Evolutionary conservation across 2,113 vertebrate genomes (phyloP), one percentile per base, ranked within the genome.

Genomic region (Anoplopoma fimbria): DNA sequence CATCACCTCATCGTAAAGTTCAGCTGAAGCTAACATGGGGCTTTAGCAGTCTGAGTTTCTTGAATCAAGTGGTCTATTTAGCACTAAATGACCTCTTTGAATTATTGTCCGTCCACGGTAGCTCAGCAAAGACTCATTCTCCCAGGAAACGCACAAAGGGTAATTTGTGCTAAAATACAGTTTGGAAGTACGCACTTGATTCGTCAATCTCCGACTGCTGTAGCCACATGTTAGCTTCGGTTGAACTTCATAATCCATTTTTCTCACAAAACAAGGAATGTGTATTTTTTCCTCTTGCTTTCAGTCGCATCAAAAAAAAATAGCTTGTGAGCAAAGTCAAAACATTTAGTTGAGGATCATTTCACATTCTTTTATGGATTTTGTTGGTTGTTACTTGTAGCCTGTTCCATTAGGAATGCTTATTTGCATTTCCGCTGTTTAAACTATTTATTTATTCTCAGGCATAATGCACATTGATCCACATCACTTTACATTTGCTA

Each of bases 81-180:
- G 25, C 62, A 38, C 10, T 65, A 60, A 19, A 21, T 15, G 14
- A 25, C 3, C 5, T 47, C 33, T 58, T 58, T 62, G 15, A 71
- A 15, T 36, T 33, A 15, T 53, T 42, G 8, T 68, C 27, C 17
- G 36, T 53, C 12, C 34, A 53, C 58, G 13, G 13, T 23, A 58
- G 67, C 53, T 33, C 2, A 7, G 6, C 1, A n/a, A 33, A 23
- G 25, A 65, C 62, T n/a, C 17, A 17, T 27, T 40, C 2, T 83
- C 3, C 70, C 12, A 29, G 77, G 47, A 84, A 72, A 64, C 2
- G 4, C 55, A 86, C 45, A 88, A 84, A 75, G 68, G 17, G 49
- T 34, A 51, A 25, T 53, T 57, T 87, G 85, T 86, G 23, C 38
- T 12, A 13, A 21, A 17, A 21, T 10, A 17, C 17, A 25, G 36